phyloP scores from a whole-genome alignment of 2,113 vertebrate genomes.

The Eptesicus fuscus region DNA sequence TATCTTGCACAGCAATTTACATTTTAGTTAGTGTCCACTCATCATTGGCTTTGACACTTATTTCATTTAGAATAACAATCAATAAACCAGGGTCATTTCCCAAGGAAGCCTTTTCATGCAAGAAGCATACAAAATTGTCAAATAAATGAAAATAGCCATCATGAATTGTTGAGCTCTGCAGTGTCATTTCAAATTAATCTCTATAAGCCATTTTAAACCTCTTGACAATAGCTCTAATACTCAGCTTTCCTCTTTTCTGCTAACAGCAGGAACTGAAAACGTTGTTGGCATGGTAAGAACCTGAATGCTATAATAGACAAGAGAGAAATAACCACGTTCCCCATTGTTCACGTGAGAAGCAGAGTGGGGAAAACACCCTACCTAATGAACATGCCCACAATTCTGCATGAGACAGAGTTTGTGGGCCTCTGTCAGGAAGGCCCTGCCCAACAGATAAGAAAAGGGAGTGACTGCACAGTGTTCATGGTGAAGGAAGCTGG shows the following conservation, averaged over 20 bases:
- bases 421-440: constrained; percentile 69
- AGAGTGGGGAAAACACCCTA: background rate
- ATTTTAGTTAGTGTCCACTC: constrained; percentile 53
- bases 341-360: background rate
- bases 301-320: background rate
- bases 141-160: constrained; percentile 76
- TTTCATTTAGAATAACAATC: constrained; percentile 75
- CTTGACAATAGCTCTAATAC: constrained; percentile 31
- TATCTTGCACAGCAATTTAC: constrained; percentile 40
- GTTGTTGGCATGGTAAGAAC: constrained; percentile 20
- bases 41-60: constrained; percentile 64
- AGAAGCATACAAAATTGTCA: constrained; percentile 77
- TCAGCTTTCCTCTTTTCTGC: constrained; percentile 44
- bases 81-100: constrained; percentile 65
- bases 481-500: background rate
- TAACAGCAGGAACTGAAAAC: constrained; percentile 50
- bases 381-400: constrained; percentile 12
- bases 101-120: constrained; percentile 54
- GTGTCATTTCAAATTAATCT: constrained; percentile 78
- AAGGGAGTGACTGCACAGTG: background rate
- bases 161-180: constrained; percentile 49
- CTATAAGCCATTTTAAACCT: constrained; percentile 47
- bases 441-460: constrained; percentile 71
- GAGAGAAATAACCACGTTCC: background rate
- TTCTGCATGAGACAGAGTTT: constrained; percentile 50